Evolutionary conservation across 2,888 invertebrate genomes (phyloP).

Genomic region (Brenthis daphne): DNA sequence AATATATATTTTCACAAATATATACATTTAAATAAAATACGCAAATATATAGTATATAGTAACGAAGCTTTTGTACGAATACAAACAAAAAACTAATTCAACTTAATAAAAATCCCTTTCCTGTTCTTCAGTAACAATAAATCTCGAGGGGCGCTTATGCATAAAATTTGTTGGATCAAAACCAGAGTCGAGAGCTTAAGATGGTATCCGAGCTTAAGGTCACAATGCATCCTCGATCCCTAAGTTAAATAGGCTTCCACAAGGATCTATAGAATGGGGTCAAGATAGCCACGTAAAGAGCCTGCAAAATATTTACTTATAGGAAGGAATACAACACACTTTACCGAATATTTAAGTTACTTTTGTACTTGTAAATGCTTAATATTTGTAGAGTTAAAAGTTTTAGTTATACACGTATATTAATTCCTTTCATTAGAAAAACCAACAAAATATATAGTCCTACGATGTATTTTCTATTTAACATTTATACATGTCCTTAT

Average conservation of each 20-base stretch:
- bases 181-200: conserved; percentile 37
- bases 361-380: too few relatives aligned
- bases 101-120: conserved; percentile 13
- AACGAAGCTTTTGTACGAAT: background rate
- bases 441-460: too few relatives aligned
- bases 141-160: conserved; percentile 31
- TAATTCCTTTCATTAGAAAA: too few relatives aligned
- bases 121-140: conserved; percentile 21
- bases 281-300: conserved; percentile 51
- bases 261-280: conserved; percentile 45
- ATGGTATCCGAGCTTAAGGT: conserved; percentile 37
- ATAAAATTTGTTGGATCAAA: conserved; percentile 40
- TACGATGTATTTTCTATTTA: too few relatives aligned
- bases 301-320: background rate
- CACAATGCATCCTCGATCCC: conserved; percentile 51
- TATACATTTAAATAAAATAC: too few relatives aligned
- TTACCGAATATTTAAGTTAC: background rate
- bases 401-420: too few relatives aligned
- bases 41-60: too few relatives aligned
- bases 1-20: too few relatives aligned
- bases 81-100: conserved; percentile 17
- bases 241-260: conserved; percentile 53
- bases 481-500: too few relatives aligned
- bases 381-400: too few relatives aligned
- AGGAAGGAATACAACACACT: background rate